A percentile compares a stretch with the other conserved stretches of the same genome.
These are phyloP conservation scores for Eurypyga helias DNA, from an alignment of 2,113 vertebrate genomes.

Conservation along the genomic window DNA sequence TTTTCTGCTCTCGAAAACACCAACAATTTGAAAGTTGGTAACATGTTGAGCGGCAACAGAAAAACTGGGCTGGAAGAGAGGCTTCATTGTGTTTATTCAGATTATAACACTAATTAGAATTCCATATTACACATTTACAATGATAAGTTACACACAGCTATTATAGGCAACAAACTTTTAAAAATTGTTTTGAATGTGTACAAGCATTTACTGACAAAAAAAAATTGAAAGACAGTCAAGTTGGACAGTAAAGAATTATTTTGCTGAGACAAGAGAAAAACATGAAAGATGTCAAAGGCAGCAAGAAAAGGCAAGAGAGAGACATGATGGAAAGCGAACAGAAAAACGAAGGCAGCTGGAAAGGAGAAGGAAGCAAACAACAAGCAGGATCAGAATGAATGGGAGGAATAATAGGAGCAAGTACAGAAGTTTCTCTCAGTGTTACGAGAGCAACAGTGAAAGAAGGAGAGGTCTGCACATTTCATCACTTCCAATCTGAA, in stretches of 20 bases:
- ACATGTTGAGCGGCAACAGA: neutral
- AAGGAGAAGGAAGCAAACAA: neutral
- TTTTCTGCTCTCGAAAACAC: neutral
- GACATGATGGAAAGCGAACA: neutral
- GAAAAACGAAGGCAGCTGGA: neutral
- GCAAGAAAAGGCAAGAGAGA: neutral
- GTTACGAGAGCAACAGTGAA: neutral
- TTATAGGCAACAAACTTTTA: neutral
- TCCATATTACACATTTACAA: neutral
- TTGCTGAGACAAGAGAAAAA: neutral
- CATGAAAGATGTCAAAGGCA: fast-evolving
- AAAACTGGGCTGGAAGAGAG: neutral
- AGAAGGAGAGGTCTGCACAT: neutral
- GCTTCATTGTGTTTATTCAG: neutral
- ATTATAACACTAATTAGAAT: neutral
- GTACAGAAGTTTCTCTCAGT: neutral
- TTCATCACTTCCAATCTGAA: neutral
- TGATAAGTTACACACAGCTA: neutral
- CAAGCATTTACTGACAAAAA: neutral
- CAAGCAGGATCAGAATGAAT: neutral
- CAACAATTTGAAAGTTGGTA: neutral
- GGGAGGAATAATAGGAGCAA: neutral
- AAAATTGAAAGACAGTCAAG: neutral
- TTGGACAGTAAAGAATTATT: neutral
- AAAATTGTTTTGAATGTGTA: neutral